phyloP scores from a whole-genome alignment of 2,888 invertebrate species.

The Achlya flavicornis region DNA sequence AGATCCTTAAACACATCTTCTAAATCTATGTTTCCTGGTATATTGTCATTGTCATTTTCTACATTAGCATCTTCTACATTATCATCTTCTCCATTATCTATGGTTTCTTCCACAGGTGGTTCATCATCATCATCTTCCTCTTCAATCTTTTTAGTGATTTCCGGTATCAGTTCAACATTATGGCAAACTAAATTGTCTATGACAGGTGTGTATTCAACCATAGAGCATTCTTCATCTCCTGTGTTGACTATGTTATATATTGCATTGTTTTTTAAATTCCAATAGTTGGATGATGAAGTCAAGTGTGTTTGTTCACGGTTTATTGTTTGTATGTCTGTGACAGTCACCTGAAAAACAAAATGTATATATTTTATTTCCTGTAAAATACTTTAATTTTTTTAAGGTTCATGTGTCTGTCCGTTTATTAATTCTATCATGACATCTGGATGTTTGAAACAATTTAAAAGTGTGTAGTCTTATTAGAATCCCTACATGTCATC shows the following conservation, averaged over 20 bases:
- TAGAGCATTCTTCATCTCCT: background rate
- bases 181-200: conserved; percentile 15
- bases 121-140: background rate
- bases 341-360: conserved; percentile 12
- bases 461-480: too few species aligned
- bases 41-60: background rate
- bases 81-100: background rate
- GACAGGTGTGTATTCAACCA: background rate
- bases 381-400: too few species aligned
- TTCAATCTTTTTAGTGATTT: background rate
- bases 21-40: conserved; percentile 6
- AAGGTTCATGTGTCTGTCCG: too few species aligned
- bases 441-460: too few species aligned
- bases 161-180: background rate
- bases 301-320: conserved; percentile 16
- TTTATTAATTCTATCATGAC: too few species aligned
- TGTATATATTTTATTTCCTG: too few species aligned
- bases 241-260: background rate
- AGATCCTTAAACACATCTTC: conserved; percentile 29
- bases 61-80: background rate
- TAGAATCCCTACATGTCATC: too few species aligned
- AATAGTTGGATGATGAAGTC: background rate
- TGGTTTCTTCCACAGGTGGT: background rate
- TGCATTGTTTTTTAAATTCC: background rate
- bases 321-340: conserved; percentile 13